A percentile compares a stretch with the other conserved stretches of the same genome.
Evolutionary conservation across 2,888 invertebrate genomes (phyloP).

Genomic region (Helicoverpa assulta): DNA sequence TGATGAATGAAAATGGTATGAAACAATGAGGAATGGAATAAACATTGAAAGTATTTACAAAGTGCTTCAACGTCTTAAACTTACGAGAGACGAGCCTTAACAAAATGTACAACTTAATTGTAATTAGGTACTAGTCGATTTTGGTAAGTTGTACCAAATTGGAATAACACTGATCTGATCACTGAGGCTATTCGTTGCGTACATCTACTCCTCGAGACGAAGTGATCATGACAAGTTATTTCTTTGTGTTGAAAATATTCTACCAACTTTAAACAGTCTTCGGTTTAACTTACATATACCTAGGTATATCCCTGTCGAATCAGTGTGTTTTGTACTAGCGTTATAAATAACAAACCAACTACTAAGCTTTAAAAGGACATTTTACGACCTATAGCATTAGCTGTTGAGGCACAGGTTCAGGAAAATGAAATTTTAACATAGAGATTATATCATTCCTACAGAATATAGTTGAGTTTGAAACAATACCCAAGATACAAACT

Average conservation of each 20-base stretch:
- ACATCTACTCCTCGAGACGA: constrained; percentile 69
- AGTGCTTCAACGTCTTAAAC: constrained; percentile 63
- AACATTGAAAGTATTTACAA: constrained; percentile 73
- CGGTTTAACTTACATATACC: constrained; percentile 86
- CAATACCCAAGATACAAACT: constrained; percentile 38
- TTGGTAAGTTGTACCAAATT: constrained; percentile 85
- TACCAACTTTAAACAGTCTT: constrained; percentile 89
- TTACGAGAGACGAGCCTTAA: constrained; percentile 70
- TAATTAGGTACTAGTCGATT: constrained; percentile 86
- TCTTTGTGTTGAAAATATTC: constrained; percentile 81
- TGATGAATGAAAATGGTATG: constrained; percentile 19
- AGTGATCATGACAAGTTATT: constrained; percentile 74
- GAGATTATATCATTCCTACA: constrained; percentile 42
- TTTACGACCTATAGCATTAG: constrained; percentile 64
- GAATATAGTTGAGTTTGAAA: constrained; percentile 29
- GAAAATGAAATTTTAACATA: constrained; percentile 64
- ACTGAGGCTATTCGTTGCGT: constrained; percentile 74
- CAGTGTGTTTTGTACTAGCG: constrained; percentile 89
- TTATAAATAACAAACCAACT: constrained; percentile 79
- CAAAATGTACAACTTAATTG: constrained; percentile 76
- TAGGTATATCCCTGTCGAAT: constrained; percentile 87
- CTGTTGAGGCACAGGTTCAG: constrained; percentile 74
- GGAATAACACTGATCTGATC: constrained; percentile 84
- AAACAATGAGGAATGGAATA: constrained; percentile 67
- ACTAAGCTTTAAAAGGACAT: constrained; percentile 74